Evolutionary conservation across 2,888 invertebrate genomes (phyloP), one percentile per base, ranked within the genome.

Genomic region (Microctonus brassicae): DNA sequence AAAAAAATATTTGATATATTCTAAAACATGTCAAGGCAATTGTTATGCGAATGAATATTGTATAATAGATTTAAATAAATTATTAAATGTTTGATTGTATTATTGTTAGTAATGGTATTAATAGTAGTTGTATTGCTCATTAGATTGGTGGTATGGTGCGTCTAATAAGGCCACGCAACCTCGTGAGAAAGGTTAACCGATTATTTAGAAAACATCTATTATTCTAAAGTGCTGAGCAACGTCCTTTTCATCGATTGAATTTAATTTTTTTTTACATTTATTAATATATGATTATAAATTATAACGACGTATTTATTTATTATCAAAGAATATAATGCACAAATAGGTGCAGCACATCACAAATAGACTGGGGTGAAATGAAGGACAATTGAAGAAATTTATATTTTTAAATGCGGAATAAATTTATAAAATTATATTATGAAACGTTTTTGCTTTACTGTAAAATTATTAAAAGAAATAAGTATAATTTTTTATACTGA

Each of bases 141-240:
- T n/a, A 58, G 17, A 53, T 58, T 33, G n/a, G 29, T 33, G 13
- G 33, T 29, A 58, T 58, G n/a, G 57, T 64, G 64, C 67, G 57
- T 60, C 55, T 69, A 75, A 74, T 73, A 76, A 78, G 81, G 80
- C 78, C 80, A n/a, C 47, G 73, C 77, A 75, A 84, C 83, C 84
- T 78, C 73, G 78, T 83, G 85, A 80, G 84, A 84, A 78, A 84
- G 81, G 80, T 82, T 80, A 76, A 65, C 24, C 65, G 76, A 77
- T 80, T 82, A 83, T 79, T 82, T 79, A 79, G 76, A 80, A 80
- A 82, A 73, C 74, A 77, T 74, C 79, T 76, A 81, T 84, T 83
- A 80, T 81, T 75, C 47, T 36, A 69, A 70, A 22, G 75, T 78
- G 83, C 83, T 81, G 82, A 83, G 79, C 78, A 80, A 84, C 79